Percentiles rank a stretch among this genome's conserved stretches.
Evolutionary conservation across 2,888 invertebrate species (phyloP).

Genomic region (Heliconius hortense): DNA sequence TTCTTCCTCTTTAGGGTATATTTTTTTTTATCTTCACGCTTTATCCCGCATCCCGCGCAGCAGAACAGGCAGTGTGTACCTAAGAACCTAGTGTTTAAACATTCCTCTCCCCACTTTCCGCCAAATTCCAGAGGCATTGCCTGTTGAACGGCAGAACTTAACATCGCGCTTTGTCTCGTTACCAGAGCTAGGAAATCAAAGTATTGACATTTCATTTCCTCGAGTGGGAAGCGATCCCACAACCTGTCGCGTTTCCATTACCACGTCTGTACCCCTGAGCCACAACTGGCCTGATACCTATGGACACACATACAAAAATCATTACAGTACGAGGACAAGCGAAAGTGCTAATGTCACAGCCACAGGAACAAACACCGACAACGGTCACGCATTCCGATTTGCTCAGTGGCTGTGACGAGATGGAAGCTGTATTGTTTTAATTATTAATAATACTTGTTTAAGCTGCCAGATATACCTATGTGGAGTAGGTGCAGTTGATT

Average conservation of each 20-base stretch:
- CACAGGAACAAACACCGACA: slow-evolving; percentile 35
- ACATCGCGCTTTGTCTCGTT: too few relatives aligned
- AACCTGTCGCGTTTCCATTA: too few relatives aligned
- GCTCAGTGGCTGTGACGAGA: slow-evolving; percentile 33
- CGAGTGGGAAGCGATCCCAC: too few relatives aligned
- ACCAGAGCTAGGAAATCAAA: too few relatives aligned
- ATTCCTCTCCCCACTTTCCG: too few relatives aligned
- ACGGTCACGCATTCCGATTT: slow-evolving; percentile 31
- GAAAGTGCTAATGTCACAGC: slow-evolving; percentile 39
- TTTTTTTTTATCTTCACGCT: background rate
- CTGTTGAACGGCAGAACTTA: too few relatives aligned
- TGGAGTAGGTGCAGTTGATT: background rate
- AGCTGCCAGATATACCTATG: background rate
- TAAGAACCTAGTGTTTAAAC: too few relatives aligned
- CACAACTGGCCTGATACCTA: too few relatives aligned
- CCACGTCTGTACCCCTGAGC: too few relatives aligned
- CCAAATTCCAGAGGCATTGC: too few relatives aligned
- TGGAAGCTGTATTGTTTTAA: slow-evolving; percentile 29
- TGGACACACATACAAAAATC: slow-evolving; percentile 1
- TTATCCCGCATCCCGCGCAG: background rate
- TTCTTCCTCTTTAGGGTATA: background rate
- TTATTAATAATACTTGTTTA: slow-evolving; percentile 22
- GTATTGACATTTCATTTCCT: too few relatives aligned
- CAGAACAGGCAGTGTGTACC: background rate
- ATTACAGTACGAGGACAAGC: slow-evolving; percentile 31